Evolutionary conservation across 92 coral and sea anemone genomes (phyloP), one percentile per base, ranked within the genome.

Genomic region (Siderastrea radians): DNA sequence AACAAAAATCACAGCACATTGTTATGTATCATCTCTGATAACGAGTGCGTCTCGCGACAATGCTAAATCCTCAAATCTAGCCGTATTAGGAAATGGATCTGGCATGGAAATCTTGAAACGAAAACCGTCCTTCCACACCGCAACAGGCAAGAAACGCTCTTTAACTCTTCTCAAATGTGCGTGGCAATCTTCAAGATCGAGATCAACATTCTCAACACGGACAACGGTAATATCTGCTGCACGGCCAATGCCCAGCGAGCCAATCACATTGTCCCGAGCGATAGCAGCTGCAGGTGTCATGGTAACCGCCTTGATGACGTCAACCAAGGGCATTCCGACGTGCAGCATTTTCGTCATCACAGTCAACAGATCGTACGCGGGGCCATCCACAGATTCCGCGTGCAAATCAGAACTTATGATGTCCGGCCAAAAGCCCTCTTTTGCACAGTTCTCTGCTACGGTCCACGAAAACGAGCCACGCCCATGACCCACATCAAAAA

Each of bases 401-500:
- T 95, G 99, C 65, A 96, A 77, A 85, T 96, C 99, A 50, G 96
- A 81, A 81, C 99, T 95, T 45, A 96, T 93, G 49, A 87, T 86
- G 78, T 95, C 98, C 16, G 99, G 99, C 92, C 93, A 95, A 83
- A 96, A 95, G 49, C 91, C 85, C 79, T 96, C 93, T 57, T 83
- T 77, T 5, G 95, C 92, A 89, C 98, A 94, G 70, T 84, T 92
- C 83, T 96, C 99, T 61, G 98, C 95, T 5, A 96, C 98, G 44
- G 93, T 88, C 99, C 99, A 96, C 4, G 96, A 94, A 80, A 96
- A 96, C 1, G 99, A 93, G 1, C 99, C 99, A 63, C 68, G 74
- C 49, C 99, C 99, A 72, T 96, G 99, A 11, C 99, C 99, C 54
- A 96, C 80, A 70, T 95, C 99, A 89, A 96, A 96, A 53, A 92